Evolutionary conservation across 2,113 vertebrate genomes (phyloP).

Genomic region (Neodon shergylaensis): DNA sequence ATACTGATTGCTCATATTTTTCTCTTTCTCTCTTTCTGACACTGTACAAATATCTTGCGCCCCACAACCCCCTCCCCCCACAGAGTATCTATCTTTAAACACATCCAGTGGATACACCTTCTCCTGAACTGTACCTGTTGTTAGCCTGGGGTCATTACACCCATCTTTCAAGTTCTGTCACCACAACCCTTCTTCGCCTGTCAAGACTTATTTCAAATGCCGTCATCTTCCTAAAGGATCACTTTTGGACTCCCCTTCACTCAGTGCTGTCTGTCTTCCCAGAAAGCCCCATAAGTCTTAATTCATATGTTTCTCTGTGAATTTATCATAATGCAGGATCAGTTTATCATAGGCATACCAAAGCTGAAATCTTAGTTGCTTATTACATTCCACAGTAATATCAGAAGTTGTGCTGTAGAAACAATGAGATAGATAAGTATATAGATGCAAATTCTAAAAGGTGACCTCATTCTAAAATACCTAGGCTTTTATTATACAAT

Average conservation of each 20-base stretch:
- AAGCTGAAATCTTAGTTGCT: background rate
- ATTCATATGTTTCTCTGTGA: conserved; percentile 9
- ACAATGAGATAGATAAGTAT: background rate
- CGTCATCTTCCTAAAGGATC: background rate
- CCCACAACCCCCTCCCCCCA: background rate
- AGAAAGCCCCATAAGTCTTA: background rate
- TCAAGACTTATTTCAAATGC: background rate
- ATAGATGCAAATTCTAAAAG: background rate
- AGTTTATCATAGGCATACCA: background rate
- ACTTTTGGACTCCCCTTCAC: background rate
- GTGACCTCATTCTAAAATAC: background rate
- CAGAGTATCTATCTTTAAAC: background rate
- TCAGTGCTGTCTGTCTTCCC: background rate
- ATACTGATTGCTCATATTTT: background rate
- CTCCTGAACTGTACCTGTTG: background rate
- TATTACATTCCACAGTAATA: background rate
- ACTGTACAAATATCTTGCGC: background rate
- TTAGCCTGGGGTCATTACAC: background rate
- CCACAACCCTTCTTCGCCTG: background rate
- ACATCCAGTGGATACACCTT: background rate
- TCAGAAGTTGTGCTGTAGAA: background rate
- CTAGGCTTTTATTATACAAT: background rate
- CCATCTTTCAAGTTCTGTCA: background rate
- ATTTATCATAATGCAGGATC: background rate
- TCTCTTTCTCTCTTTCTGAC: background rate